Evolutionary conservation across 30 jellyfish, hydroid and myxozoan genomes (phyloP).

Genomic region (Aurelia coerulea): DNA sequence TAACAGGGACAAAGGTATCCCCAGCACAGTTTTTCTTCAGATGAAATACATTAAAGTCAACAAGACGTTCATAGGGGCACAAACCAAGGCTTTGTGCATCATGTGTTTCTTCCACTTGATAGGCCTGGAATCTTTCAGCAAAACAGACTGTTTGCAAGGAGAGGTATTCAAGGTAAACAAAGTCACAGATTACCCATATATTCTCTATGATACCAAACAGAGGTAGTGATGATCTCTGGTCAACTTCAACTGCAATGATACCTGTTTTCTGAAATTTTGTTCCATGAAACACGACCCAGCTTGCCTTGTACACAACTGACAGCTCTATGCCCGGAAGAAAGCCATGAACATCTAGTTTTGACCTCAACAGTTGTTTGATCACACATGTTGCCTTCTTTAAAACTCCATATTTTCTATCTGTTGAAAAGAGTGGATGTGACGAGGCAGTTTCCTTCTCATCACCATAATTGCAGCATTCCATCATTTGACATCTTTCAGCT

Average conservation of each 20-base stretch:
- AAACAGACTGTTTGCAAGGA: constrained; percentile 32
- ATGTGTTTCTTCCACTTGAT: constrained; percentile 7
- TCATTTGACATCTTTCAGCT: constrained; percentile 53
- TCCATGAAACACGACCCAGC: constrained; percentile 43
- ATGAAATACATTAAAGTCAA: constrained; percentile 55
- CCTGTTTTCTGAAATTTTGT: constrained; percentile 38
- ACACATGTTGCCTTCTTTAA: neutral
- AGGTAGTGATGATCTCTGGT: constrained; percentile 36
- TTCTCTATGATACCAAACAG: constrained; percentile 29
- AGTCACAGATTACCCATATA: constrained; percentile 38
- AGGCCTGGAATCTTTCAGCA: constrained; percentile 41
- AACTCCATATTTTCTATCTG: constrained; percentile 57
- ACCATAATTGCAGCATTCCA: constrained; percentile 55
- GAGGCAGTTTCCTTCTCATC: constrained; percentile 8
- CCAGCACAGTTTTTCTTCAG: constrained; percentile 8
- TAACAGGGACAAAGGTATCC: constrained; percentile 24
- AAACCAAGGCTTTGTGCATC: neutral
- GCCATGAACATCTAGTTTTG: neutral
- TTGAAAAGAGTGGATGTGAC: constrained; percentile 54
- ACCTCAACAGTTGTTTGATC: constrained; percentile 1
- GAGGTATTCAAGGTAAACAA: constrained; percentile 42
- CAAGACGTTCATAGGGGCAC: constrained; percentile 42
- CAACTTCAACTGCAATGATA: constrained; percentile 29
- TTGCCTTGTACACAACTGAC: constrained; percentile 13
- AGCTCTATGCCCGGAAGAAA: constrained; percentile 46